Evolutionary conservation across 2,888 invertebrate genomes (phyloP).

Genomic region (Clostera curtula): DNA sequence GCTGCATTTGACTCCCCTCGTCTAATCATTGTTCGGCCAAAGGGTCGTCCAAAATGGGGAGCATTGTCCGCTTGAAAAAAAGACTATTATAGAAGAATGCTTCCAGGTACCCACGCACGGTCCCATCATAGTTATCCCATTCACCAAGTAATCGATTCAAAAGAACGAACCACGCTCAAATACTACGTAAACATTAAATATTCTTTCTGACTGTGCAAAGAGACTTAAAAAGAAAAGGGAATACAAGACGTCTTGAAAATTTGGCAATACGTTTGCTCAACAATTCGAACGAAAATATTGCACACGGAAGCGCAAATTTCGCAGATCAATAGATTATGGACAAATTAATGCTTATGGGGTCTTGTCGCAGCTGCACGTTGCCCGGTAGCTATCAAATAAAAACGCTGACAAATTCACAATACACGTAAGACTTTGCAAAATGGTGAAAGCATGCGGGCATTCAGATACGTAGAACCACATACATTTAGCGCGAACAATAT

Average conservation of each 20-base stretch:
- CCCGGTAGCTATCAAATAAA: constrained; percentile 5
- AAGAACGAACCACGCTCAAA: constrained; percentile 4
- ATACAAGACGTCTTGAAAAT: too few relatives aligned
- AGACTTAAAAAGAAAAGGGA: too few relatives aligned
- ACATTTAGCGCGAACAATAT: constrained; percentile 32
- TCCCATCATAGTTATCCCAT: constrained; percentile 6
- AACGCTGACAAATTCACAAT: constrained; percentile 23
- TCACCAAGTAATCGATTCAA: constrained; percentile 3
- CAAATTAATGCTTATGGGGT: too few relatives aligned
- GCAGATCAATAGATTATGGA: too few relatives aligned
- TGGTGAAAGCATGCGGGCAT: constrained; percentile 33
- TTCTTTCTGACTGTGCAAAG: too few relatives aligned
- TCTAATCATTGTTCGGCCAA: constrained; percentile 64
- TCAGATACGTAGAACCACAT: constrained; percentile 41
- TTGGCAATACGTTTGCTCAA: too few relatives aligned
- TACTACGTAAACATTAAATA: constrained; percentile 14
- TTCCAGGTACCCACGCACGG: constrained; percentile 57
- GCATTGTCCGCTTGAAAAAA: constrained; percentile 55
- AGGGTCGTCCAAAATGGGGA: constrained; percentile 65
- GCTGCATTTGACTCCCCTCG: constrained; percentile 65
- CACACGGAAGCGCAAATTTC: too few relatives aligned
- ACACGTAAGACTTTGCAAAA: constrained; percentile 15
- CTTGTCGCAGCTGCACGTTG: too few relatives aligned
- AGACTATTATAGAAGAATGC: constrained; percentile 44
- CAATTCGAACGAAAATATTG: too few relatives aligned